Base-by-base conservation (phyloP, 2,888 invertebrate genomes). In the Lypha dubia region DNA sequence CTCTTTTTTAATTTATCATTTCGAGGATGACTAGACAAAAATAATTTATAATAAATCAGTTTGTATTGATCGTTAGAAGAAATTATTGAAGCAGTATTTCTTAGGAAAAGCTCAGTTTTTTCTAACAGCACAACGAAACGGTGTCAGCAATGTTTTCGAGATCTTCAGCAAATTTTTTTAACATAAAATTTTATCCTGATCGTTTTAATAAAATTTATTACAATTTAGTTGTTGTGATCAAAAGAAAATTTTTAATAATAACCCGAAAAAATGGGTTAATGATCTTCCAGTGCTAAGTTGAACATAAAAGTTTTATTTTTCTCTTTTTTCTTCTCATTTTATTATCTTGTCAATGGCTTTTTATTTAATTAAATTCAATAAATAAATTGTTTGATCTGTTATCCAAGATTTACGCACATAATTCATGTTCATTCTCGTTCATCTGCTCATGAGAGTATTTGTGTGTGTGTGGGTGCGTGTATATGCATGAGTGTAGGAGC, bases 341-440 rank as follows among this genome's bases (percentile, higher is more conserved):
- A 51, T 62, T 68, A 20, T 15, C 13, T 53, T 53, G 28, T 70
- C 32, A 32, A 62, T 38, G 32, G 4, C 46, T 35, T n/a, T 74
- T 9, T 46, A 41, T 62, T 71, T 22, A 74, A 74, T 74, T 80
- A 5, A 62, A 13, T 68, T 75, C 62, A 74, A 68, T 81, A 35
- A 60, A 62, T 68, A 75, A 74, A 60, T 73, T 77, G 58, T 41
- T 51, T 44, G 44, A 58, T 51, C 58, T 20, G 51, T 24, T 13
- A 41, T 60, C 38, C 32, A 11, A 56, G 38, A 58, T 20, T 49
- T 35, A 79, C 79, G 75, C 58, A 75, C 79, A 63, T 74, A 67
- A 79, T 79, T 44, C 70, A 70, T 75, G 41, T 9, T 41, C 28
- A 71, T 70, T 65, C n/a, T n/a, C n/a, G 8, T 75, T 24, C 35